Percentiles rank a stretch among this genome's conserved stretches.
These are phyloP conservation scores for Drosophila robusta DNA, from an alignment of 2,888 invertebrate species.

Conservation along the genomic window DNA sequence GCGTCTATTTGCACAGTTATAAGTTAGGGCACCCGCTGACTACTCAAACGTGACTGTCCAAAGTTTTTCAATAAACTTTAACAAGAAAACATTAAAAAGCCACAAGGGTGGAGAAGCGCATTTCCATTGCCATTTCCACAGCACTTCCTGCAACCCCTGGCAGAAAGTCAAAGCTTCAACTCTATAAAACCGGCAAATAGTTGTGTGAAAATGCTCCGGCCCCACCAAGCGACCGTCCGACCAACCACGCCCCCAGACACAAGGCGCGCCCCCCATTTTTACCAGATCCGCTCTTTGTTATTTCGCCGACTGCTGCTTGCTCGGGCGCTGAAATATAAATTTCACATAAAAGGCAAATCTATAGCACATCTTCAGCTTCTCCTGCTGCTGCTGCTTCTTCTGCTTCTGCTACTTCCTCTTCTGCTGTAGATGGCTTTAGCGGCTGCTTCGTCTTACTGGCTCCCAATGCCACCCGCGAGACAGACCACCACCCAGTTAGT, in stretches of 20 bases:
- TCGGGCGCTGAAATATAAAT: constrained; percentile 66
- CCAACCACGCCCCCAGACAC: constrained; percentile 3
- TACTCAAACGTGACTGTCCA: constrained; percentile 81
- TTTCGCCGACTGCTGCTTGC: constrained; percentile 36
- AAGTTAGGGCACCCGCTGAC: constrained; percentile 71
- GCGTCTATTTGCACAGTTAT: constrained; percentile 40
- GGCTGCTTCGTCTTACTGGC: constrained; percentile 37
- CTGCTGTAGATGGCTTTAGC: constrained; percentile 21
- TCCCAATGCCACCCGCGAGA: constrained; percentile 70
- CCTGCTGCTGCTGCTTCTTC: constrained; percentile 10
- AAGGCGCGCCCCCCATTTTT: constrained; percentile 16
- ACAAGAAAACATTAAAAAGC: constrained; percentile 82
- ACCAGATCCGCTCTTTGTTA: constrained; percentile 45
- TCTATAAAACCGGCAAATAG: constrained; percentile 75
- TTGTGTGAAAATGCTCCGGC: constrained; percentile 62
- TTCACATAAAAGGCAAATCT: constrained; percentile 79
- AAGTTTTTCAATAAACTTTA: constrained; percentile 81
- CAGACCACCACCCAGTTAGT: constrained; percentile 43
- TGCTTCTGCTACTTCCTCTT: constrained; percentile 5
- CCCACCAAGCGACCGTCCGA: not conserved
- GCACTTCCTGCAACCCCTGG: constrained; percentile 12
- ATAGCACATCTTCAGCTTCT: constrained; percentile 57
- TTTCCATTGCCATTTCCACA: constrained; percentile 66
- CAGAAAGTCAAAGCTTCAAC: constrained; percentile 71
- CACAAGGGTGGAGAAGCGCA: constrained; percentile 66